phyloP scores from a whole-genome alignment of 1,140 invertebrate genomes.

The Nasonia vitripennis region DNA sequence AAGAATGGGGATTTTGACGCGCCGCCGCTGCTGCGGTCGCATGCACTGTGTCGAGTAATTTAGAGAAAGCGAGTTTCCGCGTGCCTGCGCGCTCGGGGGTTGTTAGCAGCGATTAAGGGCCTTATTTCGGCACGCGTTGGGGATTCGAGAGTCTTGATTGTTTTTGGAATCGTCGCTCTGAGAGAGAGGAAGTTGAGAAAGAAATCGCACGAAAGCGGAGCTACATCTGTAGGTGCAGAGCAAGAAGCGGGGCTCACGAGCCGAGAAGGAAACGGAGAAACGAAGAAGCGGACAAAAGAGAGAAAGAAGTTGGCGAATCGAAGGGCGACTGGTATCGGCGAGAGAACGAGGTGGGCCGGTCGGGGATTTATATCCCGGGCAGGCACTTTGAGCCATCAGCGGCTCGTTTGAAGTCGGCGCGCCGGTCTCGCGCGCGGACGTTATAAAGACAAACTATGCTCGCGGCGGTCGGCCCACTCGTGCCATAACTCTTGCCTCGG shows the following conservation, averaged over 20 bases:
- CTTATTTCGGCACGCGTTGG: neutral
- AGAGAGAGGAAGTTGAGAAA: neutral
- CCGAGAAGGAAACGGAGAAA: slow-evolving; percentile 17
- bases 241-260: neutral
- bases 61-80: slow-evolving; percentile 23
- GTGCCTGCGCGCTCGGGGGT: neutral
- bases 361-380: slow-evolving; percentile 73
- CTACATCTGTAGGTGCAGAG: no score
- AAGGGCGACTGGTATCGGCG: slow-evolving; percentile 50
- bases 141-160: neutral
- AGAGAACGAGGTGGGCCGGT: slow-evolving; percentile 58
- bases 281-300: slow-evolving; percentile 51
- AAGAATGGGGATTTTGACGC: slow-evolving; percentile 38
- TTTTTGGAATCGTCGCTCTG: neutral
- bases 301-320: slow-evolving; percentile 54
- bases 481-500: slow-evolving; percentile 38
- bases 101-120: slow-evolving; percentile 37
- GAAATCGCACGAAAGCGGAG: no score
- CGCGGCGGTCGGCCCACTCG: slow-evolving; percentile 61
- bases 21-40: neutral
- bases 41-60: slow-evolving; percentile 11
- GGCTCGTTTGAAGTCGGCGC: slow-evolving; percentile 72
- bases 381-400: slow-evolving; percentile 75
- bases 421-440: slow-evolving; percentile 69
- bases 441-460: slow-evolving; percentile 76